Conservation (phyloP, 30 jellyfish, hydroid and myxozoan species). For the Sanderia malayensis region DNA sequence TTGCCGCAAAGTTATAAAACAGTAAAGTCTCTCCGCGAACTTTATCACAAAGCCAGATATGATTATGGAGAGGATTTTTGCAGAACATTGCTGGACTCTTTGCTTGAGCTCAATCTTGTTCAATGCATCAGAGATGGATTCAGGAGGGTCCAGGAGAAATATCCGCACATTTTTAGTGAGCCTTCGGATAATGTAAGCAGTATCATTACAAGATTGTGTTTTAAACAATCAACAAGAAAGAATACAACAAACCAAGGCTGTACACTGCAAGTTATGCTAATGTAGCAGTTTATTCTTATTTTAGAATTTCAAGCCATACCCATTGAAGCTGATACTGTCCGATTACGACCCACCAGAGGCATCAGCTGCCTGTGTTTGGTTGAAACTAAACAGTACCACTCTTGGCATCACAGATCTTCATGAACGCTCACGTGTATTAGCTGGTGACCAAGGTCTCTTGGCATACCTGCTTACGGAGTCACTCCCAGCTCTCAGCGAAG, state of each 20-base stretch:
- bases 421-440: constrained; percentile 27
- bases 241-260: no score
- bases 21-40: constrained; percentile 25
- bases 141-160: constrained; percentile 18
- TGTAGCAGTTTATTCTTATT: not conserved
- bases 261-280: no score
- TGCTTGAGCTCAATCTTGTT: constrained; percentile 16
- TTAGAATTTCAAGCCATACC: constrained; percentile 28
- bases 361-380: constrained; percentile 39
- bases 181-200: constrained; percentile 35
- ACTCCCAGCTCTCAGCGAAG: constrained; percentile 33
- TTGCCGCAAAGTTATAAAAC: constrained; percentile 23
- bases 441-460: constrained; percentile 42
- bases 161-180: constrained; percentile 39
- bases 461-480: constrained; percentile 27
- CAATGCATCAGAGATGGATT: constrained; percentile 35
- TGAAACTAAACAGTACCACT: constrained; percentile 13
- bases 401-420: constrained; percentile 41
- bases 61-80: constrained; percentile 27
- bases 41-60: constrained; percentile 49
- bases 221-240: no score
- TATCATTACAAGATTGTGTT: no score
- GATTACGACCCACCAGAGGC: constrained; percentile 34
- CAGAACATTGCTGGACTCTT: constrained; percentile 7
- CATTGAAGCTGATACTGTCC: not conserved